Evolutionary conservation across 2,113 vertebrate species (phyloP).

Genomic region (Etheostoma spectabile): DNA sequence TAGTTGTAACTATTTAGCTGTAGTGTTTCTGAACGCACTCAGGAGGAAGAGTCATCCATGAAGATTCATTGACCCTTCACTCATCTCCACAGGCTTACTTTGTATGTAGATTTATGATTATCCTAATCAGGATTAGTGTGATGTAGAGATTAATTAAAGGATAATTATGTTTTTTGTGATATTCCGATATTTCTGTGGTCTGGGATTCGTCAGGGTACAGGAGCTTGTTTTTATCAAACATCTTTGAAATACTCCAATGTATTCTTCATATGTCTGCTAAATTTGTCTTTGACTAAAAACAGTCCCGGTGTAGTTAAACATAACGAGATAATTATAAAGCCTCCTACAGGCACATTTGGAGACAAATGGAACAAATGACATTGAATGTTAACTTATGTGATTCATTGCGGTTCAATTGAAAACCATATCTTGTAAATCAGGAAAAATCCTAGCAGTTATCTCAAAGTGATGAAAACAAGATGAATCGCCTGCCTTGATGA

Average conservation of each 20-base stretch:
- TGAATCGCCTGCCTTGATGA: not conserved
- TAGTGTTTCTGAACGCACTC: slow-evolving; percentile 21
- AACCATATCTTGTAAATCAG: not conserved
- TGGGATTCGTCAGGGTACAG: slow-evolving; percentile 23
- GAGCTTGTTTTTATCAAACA: slow-evolving; percentile 40
- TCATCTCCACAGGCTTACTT: slow-evolving; percentile 36
- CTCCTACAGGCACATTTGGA: not conserved
- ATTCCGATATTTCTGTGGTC: slow-evolving; percentile 13
- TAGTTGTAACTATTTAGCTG: slow-evolving; percentile 22
- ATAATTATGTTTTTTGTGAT: slow-evolving; percentile 39
- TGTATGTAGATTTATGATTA: slow-evolving; percentile 22
- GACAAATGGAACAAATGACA: not conserved
- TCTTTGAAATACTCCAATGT: slow-evolving; percentile 24
- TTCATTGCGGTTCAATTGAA: not conserved
- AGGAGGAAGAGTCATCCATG: slow-evolving; percentile 32
- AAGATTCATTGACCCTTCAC: slow-evolving; percentile 55
- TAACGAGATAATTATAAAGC: slow-evolving; percentile 30
- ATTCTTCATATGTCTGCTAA: not conserved
- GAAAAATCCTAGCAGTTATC: not conserved
- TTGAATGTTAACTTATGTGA: not conserved
- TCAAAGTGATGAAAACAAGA: not conserved
- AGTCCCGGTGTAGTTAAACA: slow-evolving; percentile 19
- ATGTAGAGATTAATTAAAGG: slow-evolving; percentile 62
- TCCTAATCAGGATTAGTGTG: slow-evolving; percentile 61
- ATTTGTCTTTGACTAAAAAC: slow-evolving; percentile 21